Evolutionary conservation across 2,113 vertebrate genomes (phyloP), one percentile per base, ranked within the genome.

Genomic region (Pica pica): DNA sequence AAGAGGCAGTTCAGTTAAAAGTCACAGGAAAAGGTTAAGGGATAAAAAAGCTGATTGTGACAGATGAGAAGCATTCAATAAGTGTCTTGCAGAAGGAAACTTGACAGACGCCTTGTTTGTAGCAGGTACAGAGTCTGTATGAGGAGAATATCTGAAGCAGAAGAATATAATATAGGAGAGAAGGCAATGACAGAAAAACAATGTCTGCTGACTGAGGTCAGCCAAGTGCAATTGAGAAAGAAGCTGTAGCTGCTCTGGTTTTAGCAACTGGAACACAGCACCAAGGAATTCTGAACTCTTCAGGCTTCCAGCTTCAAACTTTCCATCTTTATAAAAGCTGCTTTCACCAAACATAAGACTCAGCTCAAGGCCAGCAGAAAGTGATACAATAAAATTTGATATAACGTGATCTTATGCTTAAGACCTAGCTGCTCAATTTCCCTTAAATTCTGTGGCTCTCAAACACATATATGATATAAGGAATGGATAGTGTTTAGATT

Each of bases 151-250:
- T 9, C 33, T 4, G 18, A 71, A 70, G n/a, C 42, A 84, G 13
- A 60, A 84, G 24, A 79, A 37, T 57, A 53, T 49, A 71, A 68
- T 6, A 41, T 7, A 68, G 41, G 16, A 73, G 69, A 82, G 65
- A 85, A 95, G 67, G 50, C 55, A 89, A 41, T 73, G 71, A 81
- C 63, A 86, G 71, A 53, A 88, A 95, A 93, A 83, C 61, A 92
- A 31, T 17, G 35, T 52, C 57, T 91, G 65, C 37, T 50, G 39
- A 33, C 50, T 70, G 67, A 93, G 87, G 91, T 95, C 91, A 95
- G 94, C 71, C 83, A 95, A 96, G 55, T 59, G 50, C 81, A 95
- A 47, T 23, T 85, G 87, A 85, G 63, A 87, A 91, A 95, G 84
- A 95, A 87, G 35, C 15, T 13, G 15, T 55, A 83, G 71, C 63